These are phyloP conservation scores for Sebastes oblongus DNA, from an alignment of 2,797 vertebrate species.

Conservation along the genomic window DNA sequence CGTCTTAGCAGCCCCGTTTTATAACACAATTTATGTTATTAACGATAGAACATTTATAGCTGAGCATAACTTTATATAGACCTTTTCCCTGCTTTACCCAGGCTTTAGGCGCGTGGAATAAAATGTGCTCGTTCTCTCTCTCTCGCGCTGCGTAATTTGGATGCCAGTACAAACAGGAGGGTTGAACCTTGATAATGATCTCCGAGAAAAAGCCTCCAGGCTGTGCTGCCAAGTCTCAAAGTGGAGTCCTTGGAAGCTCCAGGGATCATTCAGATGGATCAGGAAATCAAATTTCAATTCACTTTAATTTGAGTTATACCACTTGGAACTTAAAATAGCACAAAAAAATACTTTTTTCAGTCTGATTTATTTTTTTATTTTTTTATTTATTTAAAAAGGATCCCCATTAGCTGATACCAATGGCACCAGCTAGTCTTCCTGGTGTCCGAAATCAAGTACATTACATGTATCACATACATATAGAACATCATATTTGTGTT, in stretches of 20 bases:
- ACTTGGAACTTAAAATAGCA: background rate
- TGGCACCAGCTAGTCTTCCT: too few species aligned
- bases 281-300: background rate
- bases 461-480: too few species aligned
- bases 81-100: conserved; percentile 10
- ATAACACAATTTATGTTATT: conserved; percentile 34
- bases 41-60: conserved; percentile 51
- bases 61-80: conserved; percentile 58
- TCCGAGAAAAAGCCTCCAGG: conserved; percentile 35
- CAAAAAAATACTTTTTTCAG: background rate
- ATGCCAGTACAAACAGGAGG: conserved; percentile 48
- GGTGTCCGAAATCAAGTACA: too few species aligned
- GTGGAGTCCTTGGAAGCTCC: conserved; percentile 1
- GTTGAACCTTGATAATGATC: conserved; percentile 49
- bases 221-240: conserved; percentile 17
- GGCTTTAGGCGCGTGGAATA: conserved; percentile 37
- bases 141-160: conserved; percentile 36
- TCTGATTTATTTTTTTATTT: background rate
- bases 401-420: too few species aligned
- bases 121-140: conserved; percentile 39
- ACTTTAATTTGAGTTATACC: too few species aligned
- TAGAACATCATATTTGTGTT: too few species aligned
- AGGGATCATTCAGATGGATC: background rate
- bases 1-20: conserved; percentile 29
- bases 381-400: too few species aligned